A percentile compares a stretch with the other conserved stretches of the same genome.
These are phyloP conservation scores for Nemoura dubitans DNA, from an alignment of 2,888 invertebrate species.

Conservation along the genomic window DNA sequence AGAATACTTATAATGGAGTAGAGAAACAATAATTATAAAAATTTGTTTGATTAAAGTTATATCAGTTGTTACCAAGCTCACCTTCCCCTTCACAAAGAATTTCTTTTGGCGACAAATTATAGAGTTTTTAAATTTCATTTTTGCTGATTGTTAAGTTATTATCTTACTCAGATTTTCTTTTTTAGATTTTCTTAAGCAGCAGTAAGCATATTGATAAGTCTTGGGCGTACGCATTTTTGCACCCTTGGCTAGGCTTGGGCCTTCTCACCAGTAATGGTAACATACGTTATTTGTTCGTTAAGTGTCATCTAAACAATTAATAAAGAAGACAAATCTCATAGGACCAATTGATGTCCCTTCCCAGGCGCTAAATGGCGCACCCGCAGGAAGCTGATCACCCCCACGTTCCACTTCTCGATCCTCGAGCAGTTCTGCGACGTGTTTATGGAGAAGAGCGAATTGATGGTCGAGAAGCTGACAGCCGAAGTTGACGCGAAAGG, in stretches of 20 bases:
- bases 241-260: constrained; percentile 54
- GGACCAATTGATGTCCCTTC: background rate
- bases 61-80: too few species aligned
- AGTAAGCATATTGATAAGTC: constrained; percentile 35
- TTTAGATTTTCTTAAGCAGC: constrained; percentile 41
- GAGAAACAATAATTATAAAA: too few species aligned
- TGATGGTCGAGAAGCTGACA: constrained; percentile 34
- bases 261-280: constrained; percentile 52
- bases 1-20: too few species aligned
- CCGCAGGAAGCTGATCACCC: constrained; percentile 46
- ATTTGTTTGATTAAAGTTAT: too few species aligned
- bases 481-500: background rate
- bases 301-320: too few species aligned
- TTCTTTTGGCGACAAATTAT: too few species aligned
- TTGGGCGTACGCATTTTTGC: constrained; percentile 52
- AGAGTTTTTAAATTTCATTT: too few species aligned
- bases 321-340: background rate
- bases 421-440: constrained; percentile 44
- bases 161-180: constrained; percentile 26
- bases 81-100: too few species aligned
- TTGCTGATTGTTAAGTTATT: too few species aligned
- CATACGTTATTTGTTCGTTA: constrained; percentile 16
- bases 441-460: constrained; percentile 42
- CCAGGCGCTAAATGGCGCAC: constrained; percentile 46
- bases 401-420: constrained; percentile 45